phyloP scores from a whole-genome alignment of 2,888 invertebrate species.

The Acanthosepion esculentum region DNA sequence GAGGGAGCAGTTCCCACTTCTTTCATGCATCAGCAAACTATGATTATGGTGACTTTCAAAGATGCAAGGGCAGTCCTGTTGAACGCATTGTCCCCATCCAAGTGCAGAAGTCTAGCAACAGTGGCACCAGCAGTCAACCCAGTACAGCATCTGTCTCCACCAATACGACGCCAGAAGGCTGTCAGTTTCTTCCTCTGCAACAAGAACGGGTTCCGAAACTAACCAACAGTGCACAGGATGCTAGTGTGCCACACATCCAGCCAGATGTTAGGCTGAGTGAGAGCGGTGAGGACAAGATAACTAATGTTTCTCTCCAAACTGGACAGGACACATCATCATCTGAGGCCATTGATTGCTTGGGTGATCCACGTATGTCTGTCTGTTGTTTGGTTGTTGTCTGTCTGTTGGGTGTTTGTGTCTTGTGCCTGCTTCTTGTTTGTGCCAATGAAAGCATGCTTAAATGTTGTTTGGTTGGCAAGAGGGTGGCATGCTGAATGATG shows the following conservation, averaged over 20 bases:
- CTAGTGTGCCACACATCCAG: conserved; percentile 36
- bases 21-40: not conserved
- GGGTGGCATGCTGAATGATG: too few species aligned
- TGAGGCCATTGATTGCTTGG: conserved; percentile 37
- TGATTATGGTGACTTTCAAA: not conserved
- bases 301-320: conserved; percentile 6
- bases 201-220: conserved; percentile 14
- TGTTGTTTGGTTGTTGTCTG: not conserved
- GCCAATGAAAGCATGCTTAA: not conserved
- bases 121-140: not conserved
- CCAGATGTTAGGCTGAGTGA: conserved; percentile 8
- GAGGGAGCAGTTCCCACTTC: conserved; percentile 21
- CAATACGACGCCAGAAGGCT: conserved; percentile 16
- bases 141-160: not conserved
- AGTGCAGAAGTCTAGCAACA: not conserved
- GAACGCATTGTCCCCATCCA: conserved; percentile 46
- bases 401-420: not conserved
- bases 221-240: conserved; percentile 37
- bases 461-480: not conserved
- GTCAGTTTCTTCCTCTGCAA: conserved; percentile 36
- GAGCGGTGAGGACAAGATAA: conserved; percentile 21
- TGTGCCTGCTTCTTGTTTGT: not conserved
- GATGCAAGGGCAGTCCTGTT: conserved; percentile 35
- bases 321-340: conserved; percentile 17
- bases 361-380: conserved; percentile 43